Conservation (phyloP, 1,140 invertebrate species). For the Drosophila lini region DNA sequence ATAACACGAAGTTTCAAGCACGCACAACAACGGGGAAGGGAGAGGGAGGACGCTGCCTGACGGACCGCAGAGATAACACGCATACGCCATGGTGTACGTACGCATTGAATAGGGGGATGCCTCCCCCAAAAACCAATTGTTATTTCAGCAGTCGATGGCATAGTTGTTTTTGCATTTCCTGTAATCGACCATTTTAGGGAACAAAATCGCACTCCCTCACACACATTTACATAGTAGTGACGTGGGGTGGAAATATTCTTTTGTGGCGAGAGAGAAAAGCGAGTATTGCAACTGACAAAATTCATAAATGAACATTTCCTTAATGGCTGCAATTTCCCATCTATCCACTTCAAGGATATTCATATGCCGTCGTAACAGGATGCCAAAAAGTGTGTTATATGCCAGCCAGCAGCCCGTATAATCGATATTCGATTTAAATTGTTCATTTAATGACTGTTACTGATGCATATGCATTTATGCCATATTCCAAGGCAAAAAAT, state of each 20-base stretch:
- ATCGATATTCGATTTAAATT: conserved; percentile 62
- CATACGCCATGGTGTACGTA: conserved; percentile 66
- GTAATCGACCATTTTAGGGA: conserved; percentile 43
- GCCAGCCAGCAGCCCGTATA: conserved; percentile 19
- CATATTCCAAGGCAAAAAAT: conserved; percentile 33
- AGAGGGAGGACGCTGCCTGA: conserved; percentile 1
- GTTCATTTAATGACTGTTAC: conserved; percentile 45
- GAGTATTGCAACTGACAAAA: conserved; percentile 51
- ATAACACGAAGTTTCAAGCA: conserved; percentile 45
- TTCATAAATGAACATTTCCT: conserved; percentile 76
- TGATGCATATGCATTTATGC: conserved; percentile 8
- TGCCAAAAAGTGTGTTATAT: conserved; percentile 32
- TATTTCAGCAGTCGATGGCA: conserved; percentile 17
- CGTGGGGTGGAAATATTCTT: conserved; percentile 28
- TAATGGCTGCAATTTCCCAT: conserved; percentile 34
- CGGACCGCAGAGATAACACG: conserved; percentile 65
- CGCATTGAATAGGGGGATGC: not conserved
- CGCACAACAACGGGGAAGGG: conserved; percentile 9
- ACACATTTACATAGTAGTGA: conserved; percentile 1
- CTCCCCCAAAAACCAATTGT: conserved; percentile 7
- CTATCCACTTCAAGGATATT: conserved; percentile 42
- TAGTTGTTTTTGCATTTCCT: conserved; percentile 18
- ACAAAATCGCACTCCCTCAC: too few species aligned
- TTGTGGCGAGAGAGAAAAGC: conserved; percentile 7
- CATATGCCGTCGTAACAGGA: conserved; percentile 33